Base-by-base conservation (phyloP, 2,113 vertebrate genomes). In the Aviceda subcristata region DNA sequence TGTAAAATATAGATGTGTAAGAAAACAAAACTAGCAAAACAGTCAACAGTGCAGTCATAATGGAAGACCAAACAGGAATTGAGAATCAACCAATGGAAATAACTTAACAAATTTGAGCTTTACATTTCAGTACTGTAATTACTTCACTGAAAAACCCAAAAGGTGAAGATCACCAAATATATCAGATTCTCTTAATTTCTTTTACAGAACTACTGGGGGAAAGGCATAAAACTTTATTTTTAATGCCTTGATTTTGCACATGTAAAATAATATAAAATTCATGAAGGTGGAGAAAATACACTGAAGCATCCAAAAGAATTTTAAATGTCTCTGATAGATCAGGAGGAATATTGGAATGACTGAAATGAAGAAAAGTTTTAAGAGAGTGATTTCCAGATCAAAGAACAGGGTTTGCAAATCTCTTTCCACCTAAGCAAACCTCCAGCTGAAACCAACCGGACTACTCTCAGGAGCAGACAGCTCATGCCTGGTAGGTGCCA, bases 271-370 rank as follows among this genome's bases (percentile, higher is more conserved):
- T 94, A 91, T 34, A 89, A 92, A 94, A 93, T 81, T 77, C 32
- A 60, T 89, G 51, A 94, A 84, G 29, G 39, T 74, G 34, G 51
- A 91, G 69, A 91, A 96, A 94, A 96, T 77, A 59, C 17, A 80
- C 38, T 57, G 57, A 94, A 68, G 46, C 43, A 92, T 78, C 63
- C 86, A 92, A 89, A 96, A 91, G 46, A 94, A 95, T 74, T 90
- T 80, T 83, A 94, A 80, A 94, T 75, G 32, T 53, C 41, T 83
- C 24, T 39, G 27, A 48, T 36, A 88, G 39, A 83, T 90, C 30
- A 75, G 64, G 46, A 95, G 43, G 60, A 93, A 81, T 11, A 10
- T 2, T 67, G 39, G 27, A 75, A 86, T 20, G 32, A 71, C 30
- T 64, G 43, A 89, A 94, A 88, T 17, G 74, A 67, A 95, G 51